phyloP scores from a whole-genome alignment of 1,140 invertebrate species.

The Temnothorax curvispinosus region DNA sequence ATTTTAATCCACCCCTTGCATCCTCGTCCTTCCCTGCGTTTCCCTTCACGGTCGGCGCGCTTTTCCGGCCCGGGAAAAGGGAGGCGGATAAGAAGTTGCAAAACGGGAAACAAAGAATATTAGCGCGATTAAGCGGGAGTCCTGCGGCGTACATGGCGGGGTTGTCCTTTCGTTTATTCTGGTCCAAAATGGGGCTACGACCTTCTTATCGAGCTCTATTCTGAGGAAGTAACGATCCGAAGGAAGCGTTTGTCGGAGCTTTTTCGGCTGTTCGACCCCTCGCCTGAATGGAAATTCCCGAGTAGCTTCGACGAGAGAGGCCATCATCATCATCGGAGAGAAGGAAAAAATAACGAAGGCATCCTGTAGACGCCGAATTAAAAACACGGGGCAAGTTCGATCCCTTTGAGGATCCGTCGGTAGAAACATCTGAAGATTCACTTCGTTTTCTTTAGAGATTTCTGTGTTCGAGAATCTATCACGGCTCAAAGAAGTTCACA shows the following conservation, averaged over 20 bases:
- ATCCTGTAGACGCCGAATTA: constrained; percentile 15
- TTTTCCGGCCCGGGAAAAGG: constrained; percentile 15
- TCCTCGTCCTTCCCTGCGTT: background rate
- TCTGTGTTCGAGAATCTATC: constrained; percentile 21
- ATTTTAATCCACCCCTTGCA: constrained; percentile 66
- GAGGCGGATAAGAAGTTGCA: constrained; percentile 65
- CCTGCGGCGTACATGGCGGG: constrained; percentile 32
- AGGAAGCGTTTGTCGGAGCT: constrained; percentile 36
- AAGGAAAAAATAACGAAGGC: background rate
- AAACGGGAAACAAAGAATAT: constrained; percentile 75
- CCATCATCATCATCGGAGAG: constrained; percentile 14
- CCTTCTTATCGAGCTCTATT: constrained; percentile 9
- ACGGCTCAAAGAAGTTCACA: constrained; percentile 10
- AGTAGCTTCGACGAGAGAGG: background rate
- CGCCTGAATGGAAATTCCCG: constrained; percentile 19
- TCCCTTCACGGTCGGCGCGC: constrained; percentile 16
- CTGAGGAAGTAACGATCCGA: constrained; percentile 56
- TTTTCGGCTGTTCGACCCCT: constrained; percentile 19
- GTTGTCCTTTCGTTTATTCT: constrained; percentile 57
- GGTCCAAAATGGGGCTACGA: constrained; percentile 15
- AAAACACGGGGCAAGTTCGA: constrained; percentile 21
- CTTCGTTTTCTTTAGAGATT: constrained; percentile 16
- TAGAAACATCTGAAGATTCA: constrained; percentile 14
- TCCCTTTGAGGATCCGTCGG: constrained; percentile 12
- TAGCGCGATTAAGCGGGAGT: constrained; percentile 64